A percentile compares a stretch with the other conserved stretches of the same genome.
Evolutionary conservation across 2,797 vertebrate species (phyloP).

Genomic region (Arctocebus calabarensis): DNA sequence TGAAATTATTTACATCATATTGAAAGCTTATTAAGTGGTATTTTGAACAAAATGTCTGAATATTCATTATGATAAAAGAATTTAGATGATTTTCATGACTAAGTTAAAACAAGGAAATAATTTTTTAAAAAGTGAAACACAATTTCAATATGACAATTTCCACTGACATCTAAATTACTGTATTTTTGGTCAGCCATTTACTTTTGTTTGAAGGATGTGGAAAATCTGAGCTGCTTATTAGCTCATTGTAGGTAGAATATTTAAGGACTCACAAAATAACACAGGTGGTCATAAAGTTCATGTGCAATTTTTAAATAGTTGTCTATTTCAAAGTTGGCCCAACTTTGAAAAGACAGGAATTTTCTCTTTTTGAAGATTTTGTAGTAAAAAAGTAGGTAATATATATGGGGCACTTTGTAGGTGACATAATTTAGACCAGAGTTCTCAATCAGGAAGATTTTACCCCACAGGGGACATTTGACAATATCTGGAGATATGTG

Average conservation of each 20-base stretch:
- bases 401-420: neutral
- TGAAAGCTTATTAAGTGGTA: slow-evolving; percentile 18
- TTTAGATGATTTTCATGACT: slow-evolving; percentile 49
- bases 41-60: slow-evolving; percentile 41
- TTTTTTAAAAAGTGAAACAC: neutral
- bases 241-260: neutral
- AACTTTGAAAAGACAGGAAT: slow-evolving; percentile 21
- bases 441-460: slow-evolving; percentile 19
- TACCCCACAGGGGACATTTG: neutral
- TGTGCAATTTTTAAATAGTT: too few relatives aligned
- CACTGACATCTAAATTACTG: slow-evolving; percentile 6
- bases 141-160: neutral
- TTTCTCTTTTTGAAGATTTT: neutral
- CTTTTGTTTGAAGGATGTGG: slow-evolving; percentile 25
- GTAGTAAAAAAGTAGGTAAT: neutral
- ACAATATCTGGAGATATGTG: neutral
- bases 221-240: slow-evolving; percentile 3
- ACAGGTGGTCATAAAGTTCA: too few relatives aligned
- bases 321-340: neutral
- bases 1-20: neutral
- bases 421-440: neutral
- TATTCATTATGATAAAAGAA: slow-evolving; percentile 43
- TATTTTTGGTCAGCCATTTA: neutral
- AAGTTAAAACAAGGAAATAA: slow-evolving; percentile 23
- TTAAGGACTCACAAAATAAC: neutral